Conservation (phyloP, 2,888 invertebrate genomes). For the Diplazon laetatorius region DNA sequence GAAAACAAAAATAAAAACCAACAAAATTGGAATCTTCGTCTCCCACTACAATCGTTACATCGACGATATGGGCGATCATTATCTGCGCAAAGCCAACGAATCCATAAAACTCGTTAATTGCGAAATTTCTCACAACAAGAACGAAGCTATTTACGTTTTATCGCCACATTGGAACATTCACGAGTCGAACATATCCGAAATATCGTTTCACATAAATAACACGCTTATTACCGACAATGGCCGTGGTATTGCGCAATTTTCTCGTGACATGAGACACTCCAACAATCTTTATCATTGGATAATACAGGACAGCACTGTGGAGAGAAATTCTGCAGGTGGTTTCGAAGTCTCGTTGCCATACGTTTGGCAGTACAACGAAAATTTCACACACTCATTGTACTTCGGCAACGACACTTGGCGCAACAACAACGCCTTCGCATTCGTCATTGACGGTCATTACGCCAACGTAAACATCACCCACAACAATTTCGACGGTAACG, state of each 20-base stretch:
- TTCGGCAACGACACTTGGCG: constrained; percentile 94
- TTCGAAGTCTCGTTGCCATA: constrained; percentile 95
- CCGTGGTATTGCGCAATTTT: constrained; percentile 93
- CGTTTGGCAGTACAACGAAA: constrained; percentile 97
- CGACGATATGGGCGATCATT: constrained; percentile 93
- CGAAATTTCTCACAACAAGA: constrained; percentile 90
- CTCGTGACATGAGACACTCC: constrained; percentile 96
- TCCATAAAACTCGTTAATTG: constrained; percentile 91
- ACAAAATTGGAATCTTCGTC: constrained; percentile 91
- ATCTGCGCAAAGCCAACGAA: constrained; percentile 94
- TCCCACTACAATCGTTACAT: constrained; percentile 94
- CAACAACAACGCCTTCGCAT: constrained; percentile 92
- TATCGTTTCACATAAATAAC: constrained; percentile 94
- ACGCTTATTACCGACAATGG: constrained; percentile 94
- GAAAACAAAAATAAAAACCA: constrained; percentile 90
- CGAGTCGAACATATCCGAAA: constrained; percentile 93
- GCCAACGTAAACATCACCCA: constrained; percentile 93
- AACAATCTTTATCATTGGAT: constrained; percentile 99
- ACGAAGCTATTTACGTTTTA: constrained; percentile 91
- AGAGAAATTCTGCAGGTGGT: constrained; percentile 93
- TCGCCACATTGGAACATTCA: constrained; percentile 94
- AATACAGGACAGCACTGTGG: constrained; percentile 92
- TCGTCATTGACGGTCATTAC: constrained; percentile 96
- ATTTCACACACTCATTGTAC: constrained; percentile 95
- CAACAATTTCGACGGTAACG: constrained; percentile 93